Evolutionary conservation across 2,888 invertebrate genomes (phyloP).

Genomic region (Eledone cirrhosa): DNA sequence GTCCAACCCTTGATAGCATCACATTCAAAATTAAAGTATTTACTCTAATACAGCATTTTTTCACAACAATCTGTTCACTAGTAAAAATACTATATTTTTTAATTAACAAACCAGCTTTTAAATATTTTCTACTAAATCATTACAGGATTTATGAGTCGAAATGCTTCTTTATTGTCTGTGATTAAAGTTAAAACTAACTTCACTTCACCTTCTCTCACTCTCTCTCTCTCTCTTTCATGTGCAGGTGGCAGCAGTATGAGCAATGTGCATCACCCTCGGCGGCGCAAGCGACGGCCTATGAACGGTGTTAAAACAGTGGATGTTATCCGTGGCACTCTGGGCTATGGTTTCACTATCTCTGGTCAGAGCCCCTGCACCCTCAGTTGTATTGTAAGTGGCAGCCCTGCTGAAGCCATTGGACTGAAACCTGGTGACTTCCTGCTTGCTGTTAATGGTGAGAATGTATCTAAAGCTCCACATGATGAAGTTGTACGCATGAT

Average conservation of each 20-base stretch:
- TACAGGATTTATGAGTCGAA: too few species aligned
- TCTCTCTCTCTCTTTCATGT: not conserved
- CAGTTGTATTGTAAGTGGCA: slow-evolving; percentile 88
- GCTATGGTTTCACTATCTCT: slow-evolving; percentile 97
- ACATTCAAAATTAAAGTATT: too few species aligned
- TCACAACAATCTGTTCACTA: too few species aligned
- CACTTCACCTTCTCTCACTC: too few species aligned
- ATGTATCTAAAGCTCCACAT: slow-evolving; percentile 90
- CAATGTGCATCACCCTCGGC: slow-evolving; percentile 65
- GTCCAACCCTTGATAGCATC: too few species aligned
- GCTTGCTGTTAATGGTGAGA: slow-evolving; percentile 86
- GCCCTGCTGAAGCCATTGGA: slow-evolving; percentile 90
- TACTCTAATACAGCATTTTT: too few species aligned
- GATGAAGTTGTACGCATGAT: slow-evolving; percentile 92
- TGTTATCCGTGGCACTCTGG: slow-evolving; percentile 84
- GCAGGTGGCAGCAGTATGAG: slow-evolving; percentile 31
- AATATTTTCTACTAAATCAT: too few species aligned
- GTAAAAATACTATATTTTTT: too few species aligned
- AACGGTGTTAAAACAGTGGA: slow-evolving; percentile 85
- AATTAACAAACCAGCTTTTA: too few species aligned
- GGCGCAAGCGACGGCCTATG: slow-evolving; percentile 77
- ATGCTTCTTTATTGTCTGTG: too few species aligned
- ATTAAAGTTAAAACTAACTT: too few species aligned
- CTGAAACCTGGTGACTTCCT: slow-evolving; percentile 91
- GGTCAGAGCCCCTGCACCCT: slow-evolving; percentile 95